phyloP scores from a whole-genome alignment of 92 coral and sea anemone genomes.

The Metridium senile region DNA sequence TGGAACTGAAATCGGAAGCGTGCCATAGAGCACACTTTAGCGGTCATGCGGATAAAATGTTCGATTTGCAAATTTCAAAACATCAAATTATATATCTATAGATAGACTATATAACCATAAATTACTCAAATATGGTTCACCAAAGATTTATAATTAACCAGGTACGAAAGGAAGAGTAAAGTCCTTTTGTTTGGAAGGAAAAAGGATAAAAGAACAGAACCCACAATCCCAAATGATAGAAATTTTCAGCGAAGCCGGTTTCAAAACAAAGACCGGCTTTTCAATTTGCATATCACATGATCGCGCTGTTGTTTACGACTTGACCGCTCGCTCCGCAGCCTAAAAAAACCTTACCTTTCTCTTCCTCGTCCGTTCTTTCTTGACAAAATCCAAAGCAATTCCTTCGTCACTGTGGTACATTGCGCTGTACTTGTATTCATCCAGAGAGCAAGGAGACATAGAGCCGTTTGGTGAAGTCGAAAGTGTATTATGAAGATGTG shows the following conservation, averaged over 20 bases:
- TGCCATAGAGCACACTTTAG: conserved; percentile 22
- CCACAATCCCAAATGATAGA: not conserved
- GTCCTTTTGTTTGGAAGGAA: not conserved
- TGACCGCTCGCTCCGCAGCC: not conserved
- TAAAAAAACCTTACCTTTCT: conserved; percentile 62
- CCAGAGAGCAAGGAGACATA: conserved; percentile 56
- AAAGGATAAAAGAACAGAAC: conserved; percentile 18
- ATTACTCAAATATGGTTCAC: not conserved
- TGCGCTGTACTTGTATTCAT: conserved; percentile 70
- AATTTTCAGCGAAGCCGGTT: conserved; percentile 23
- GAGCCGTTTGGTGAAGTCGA: conserved; percentile 62
- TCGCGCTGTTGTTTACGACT: conserved; percentile 52
- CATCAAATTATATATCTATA: too few relatives aligned
- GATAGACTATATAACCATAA: not conserved
- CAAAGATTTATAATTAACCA: not conserved
- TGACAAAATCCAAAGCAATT: conserved; percentile 70
- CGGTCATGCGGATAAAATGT: conserved; percentile 15
- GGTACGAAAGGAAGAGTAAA: not conserved
- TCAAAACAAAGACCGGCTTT: conserved; percentile 37
- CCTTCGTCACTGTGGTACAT: conserved; percentile 74
- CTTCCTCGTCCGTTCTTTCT: conserved; percentile 72
- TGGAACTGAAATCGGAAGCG: conserved; percentile 14
- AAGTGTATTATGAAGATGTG: conserved; percentile 42
- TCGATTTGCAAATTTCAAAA: not conserved
- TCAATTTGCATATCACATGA: conserved; percentile 51